A percentile compares a stretch with the other conserved stretches of the same genome.
phyloP scores from a whole-genome alignment of 2,113 vertebrate genomes.

The Odontesthes bonariensis region DNA sequence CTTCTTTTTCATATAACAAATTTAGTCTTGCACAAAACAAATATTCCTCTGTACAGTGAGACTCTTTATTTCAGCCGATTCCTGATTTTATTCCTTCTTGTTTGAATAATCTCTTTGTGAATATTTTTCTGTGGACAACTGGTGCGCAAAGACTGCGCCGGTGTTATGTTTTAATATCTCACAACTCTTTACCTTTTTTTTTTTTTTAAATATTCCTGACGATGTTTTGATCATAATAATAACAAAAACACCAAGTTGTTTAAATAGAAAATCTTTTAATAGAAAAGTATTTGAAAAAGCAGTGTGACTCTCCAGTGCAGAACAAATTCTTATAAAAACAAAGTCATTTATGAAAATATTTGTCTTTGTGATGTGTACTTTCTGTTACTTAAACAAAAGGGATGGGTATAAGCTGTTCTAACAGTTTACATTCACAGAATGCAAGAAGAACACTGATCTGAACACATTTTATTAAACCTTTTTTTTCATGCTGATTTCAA shows the following conservation, averaged over 20 bases:
- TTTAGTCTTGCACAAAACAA: too few relatives aligned
- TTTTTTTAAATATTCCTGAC: background rate
- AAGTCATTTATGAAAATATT: slow-evolving; percentile 41
- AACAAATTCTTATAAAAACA: slow-evolving; percentile 50
- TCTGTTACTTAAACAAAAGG: slow-evolving; percentile 16
- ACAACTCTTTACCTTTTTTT: background rate
- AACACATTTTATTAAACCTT: slow-evolving; percentile 19
- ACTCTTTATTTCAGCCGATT: too few relatives aligned
- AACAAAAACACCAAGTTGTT: slow-evolving; percentile 5
- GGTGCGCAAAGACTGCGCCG: too few relatives aligned
- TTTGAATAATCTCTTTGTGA: too few relatives aligned
- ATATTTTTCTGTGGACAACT: too few relatives aligned
- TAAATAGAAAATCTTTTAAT: slow-evolving; percentile 63
- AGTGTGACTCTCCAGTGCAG: slow-evolving; percentile 72
- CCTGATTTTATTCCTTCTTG: too few relatives aligned
- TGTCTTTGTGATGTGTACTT: slow-evolving; percentile 34
- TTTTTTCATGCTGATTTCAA: slow-evolving; percentile 24
- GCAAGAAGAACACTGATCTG: background rate
- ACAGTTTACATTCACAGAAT: slow-evolving; percentile 33
- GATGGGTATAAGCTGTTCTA: slow-evolving; percentile 7
- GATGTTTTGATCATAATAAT: background rate
- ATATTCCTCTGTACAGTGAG: too few relatives aligned
- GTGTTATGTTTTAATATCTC: background rate
- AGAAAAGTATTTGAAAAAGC: slow-evolving; percentile 52
- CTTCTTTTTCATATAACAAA: slow-evolving; percentile 12